Evolutionary conservation across 2,113 vertebrate species (phyloP).

Genomic region (Dicentrarchus labrax): DNA sequence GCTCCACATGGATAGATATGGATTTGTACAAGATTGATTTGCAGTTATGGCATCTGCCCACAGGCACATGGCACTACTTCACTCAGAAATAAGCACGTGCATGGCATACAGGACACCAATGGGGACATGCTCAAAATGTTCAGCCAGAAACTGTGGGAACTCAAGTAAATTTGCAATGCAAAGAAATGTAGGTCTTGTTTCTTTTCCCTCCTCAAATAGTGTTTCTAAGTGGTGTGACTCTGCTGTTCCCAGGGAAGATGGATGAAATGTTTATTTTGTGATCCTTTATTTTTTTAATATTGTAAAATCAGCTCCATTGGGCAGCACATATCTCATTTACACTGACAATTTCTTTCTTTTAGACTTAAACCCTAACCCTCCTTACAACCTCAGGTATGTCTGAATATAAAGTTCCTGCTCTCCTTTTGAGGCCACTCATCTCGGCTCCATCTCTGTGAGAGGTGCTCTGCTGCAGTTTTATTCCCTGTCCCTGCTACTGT

Average conservation of each 20-base stretch:
- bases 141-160: background rate
- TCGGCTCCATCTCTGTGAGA: background rate
- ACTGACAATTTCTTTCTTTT: background rate
- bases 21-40: constrained; percentile 65
- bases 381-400: background rate
- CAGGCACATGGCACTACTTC: background rate
- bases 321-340: background rate
- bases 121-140: background rate
- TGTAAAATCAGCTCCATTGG: background rate
- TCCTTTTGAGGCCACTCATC: background rate
- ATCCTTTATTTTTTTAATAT: background rate
- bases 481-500: background rate
- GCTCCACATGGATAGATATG: constrained; percentile 43
- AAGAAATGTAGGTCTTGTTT: constrained; percentile 6
- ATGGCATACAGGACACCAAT: background rate
- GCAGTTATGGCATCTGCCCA: constrained; percentile 27
- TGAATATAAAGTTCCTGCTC: background rate
- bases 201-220: background rate
- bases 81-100: background rate
- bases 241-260: background rate
- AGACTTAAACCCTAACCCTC: background rate
- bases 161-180: background rate
- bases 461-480: background rate
- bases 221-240: background rate
- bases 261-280: background rate